Evolutionary conservation across 2,797 vertebrate genomes (phyloP).

Genomic region (Pteropus rufus): DNA sequence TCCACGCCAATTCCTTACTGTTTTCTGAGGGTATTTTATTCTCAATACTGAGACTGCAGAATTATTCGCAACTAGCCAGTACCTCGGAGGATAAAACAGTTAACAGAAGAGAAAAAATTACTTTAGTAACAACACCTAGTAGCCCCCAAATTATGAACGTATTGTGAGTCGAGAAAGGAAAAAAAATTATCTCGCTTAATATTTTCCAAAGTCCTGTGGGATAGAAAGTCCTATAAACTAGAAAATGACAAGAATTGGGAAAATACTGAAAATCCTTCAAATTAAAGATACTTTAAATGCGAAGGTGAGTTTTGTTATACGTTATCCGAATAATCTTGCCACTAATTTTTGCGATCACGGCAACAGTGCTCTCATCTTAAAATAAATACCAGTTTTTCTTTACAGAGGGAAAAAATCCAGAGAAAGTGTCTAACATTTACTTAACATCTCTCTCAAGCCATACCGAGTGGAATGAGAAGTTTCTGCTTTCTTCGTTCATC

Average conservation of each 20-base stretch:
- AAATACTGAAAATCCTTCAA: neutral
- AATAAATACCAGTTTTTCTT: conserved; percentile 32
- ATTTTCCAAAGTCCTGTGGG: neutral
- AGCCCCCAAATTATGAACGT: neutral
- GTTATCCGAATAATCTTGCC: neutral
- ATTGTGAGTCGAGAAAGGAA: neutral
- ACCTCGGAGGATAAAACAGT: neutral
- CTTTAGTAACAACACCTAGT: neutral
- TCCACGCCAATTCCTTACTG: neutral
- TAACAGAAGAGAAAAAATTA: neutral
- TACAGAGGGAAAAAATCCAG: neutral
- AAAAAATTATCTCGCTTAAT: neutral
- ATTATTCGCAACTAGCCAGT: neutral
- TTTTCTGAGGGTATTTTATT: neutral
- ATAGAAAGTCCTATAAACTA: neutral
- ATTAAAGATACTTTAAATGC: conserved; percentile 22
- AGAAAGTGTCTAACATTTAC: conserved; percentile 12
- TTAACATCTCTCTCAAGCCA: neutral
- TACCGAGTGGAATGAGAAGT: neutral
- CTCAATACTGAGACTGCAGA: neutral
- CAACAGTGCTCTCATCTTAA: conserved; percentile 8
- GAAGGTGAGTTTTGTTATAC: neutral
- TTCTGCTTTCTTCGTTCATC: neutral
- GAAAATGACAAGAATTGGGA: neutral
- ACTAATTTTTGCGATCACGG: neutral